phyloP scores from a whole-genome alignment of 2,888 invertebrate genomes.

The Tineola bisselliella region DNA sequence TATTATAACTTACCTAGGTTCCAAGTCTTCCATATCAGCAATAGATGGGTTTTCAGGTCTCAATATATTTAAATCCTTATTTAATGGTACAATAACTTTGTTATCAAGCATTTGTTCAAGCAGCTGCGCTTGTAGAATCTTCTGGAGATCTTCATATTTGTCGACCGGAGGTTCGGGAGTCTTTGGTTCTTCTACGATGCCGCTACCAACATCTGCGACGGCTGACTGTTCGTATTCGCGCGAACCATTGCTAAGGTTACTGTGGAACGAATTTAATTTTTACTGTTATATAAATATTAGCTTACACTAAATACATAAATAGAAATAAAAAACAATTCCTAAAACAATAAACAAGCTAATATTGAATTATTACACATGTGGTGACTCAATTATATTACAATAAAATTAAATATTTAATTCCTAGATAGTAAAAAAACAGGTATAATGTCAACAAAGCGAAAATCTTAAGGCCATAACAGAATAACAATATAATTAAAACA shows the following conservation, averaged over 20 bases:
- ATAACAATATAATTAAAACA: not conserved
- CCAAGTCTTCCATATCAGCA: conserved; percentile 72
- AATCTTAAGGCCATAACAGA: not conserved
- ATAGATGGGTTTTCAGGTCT: conserved; percentile 75
- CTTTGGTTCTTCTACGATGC: conserved; percentile 35
- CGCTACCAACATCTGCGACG: conserved; percentile 48
- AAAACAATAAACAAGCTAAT: too few relatives aligned
- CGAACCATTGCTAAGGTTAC: conserved; percentile 52
- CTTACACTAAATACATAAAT: too few relatives aligned
- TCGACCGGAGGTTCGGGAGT: conserved; percentile 62
- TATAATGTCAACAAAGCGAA: not conserved
- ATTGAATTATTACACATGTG: not conserved
- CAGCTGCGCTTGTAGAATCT: conserved; percentile 60
- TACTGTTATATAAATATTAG: too few relatives aligned
- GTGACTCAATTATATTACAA: not conserved
- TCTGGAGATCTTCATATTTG: conserved; percentile 70
- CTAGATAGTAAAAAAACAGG: not conserved
- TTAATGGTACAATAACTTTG: conserved; percentile 55
- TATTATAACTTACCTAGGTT: conserved; percentile 51
- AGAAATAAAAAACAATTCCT: too few relatives aligned
- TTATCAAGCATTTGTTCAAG: conserved; percentile 64
- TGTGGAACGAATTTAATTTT: conserved; percentile 21
- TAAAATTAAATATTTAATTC: not conserved
- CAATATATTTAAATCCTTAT: conserved; percentile 62
- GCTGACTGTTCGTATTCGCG: conserved; percentile 57